Conservation (phyloP, 2,113 vertebrate species). For the Channa maculata region DNA sequence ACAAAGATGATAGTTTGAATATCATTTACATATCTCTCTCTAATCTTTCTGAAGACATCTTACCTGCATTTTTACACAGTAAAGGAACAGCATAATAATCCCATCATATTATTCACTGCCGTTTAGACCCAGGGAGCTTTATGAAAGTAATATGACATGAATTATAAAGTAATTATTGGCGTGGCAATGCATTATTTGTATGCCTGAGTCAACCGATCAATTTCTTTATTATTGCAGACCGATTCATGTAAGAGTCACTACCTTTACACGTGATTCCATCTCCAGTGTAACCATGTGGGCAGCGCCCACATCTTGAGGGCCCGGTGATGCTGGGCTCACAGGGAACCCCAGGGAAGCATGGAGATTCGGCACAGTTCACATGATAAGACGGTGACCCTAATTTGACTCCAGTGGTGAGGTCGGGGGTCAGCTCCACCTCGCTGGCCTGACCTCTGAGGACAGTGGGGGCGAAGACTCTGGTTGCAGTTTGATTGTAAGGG, state of each 20-base stretch:
- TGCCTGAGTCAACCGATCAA: too few relatives aligned
- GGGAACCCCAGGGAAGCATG: constrained; percentile 87
- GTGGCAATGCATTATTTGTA: too few relatives aligned
- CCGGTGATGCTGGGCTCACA: constrained; percentile 81
- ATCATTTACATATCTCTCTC: too few relatives aligned
- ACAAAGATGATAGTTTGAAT: too few relatives aligned
- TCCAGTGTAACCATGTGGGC: constrained; percentile 87
- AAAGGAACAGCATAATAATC: too few relatives aligned
- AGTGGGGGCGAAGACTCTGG: constrained; percentile 42
- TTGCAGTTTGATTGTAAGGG: constrained; percentile 46
- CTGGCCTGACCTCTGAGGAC: constrained; percentile 41
- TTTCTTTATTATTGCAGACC: too few relatives aligned
- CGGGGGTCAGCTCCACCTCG: constrained; percentile 44
- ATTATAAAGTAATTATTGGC: too few relatives aligned
- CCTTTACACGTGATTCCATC: constrained; percentile 89
- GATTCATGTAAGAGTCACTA: constrained; percentile 37
- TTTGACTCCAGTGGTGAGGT: constrained; percentile 39
- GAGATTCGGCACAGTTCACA: constrained; percentile 79
- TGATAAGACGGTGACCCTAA: constrained; percentile 27
- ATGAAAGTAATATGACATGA: too few relatives aligned
- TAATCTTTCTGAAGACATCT: too few relatives aligned
- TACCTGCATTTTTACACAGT: too few relatives aligned
- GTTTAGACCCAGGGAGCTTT: too few relatives aligned
- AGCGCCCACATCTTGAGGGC: constrained; percentile 83
- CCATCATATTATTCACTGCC: too few relatives aligned